Conservation (phyloP, 2,113 vertebrate genomes). For the Pluvianellus socialis region DNA sequence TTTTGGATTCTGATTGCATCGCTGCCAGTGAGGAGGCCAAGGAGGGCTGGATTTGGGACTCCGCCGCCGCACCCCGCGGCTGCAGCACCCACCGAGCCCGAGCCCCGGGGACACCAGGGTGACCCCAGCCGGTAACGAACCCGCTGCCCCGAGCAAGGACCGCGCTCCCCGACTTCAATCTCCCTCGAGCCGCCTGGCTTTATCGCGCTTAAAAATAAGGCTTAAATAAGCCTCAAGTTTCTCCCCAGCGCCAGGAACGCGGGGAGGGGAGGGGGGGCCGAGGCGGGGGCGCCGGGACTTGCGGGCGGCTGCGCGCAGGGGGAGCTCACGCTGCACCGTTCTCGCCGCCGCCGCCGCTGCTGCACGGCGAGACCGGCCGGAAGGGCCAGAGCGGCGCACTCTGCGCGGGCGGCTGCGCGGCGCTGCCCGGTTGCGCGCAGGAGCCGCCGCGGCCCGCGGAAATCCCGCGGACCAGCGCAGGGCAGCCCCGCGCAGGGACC, state of each 20-base stretch:
- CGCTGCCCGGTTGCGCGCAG: neutral
- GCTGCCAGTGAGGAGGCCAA: neutral
- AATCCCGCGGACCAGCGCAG: accelerated
- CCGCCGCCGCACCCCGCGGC: accelerated
- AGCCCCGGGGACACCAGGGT: accelerated
- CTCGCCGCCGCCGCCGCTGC: too few relatives aligned
- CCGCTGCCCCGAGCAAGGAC: neutral
- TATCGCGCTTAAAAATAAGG: accelerated
- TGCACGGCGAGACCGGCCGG: too few relatives aligned
- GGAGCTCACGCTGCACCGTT: conserved; percentile 33
- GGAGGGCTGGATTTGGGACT: neutral
- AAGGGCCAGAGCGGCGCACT: too few relatives aligned
- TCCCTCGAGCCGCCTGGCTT: accelerated
- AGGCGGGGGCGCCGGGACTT: neutral
- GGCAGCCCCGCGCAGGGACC: accelerated
- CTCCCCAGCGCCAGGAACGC: neutral
- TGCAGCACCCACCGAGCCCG: accelerated
- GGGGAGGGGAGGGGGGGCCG: accelerated
- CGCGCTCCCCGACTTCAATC: neutral
- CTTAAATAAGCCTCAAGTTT: accelerated
- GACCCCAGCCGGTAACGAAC: neutral
- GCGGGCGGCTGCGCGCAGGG: neutral
- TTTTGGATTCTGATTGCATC: accelerated
- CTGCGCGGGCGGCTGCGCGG: neutral
- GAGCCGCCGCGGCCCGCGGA: neutral